Percentiles rank a stretch among this genome's conserved stretches.
Evolutionary conservation across 2,113 vertebrate species (phyloP).

Genomic region (Solea solea): DNA sequence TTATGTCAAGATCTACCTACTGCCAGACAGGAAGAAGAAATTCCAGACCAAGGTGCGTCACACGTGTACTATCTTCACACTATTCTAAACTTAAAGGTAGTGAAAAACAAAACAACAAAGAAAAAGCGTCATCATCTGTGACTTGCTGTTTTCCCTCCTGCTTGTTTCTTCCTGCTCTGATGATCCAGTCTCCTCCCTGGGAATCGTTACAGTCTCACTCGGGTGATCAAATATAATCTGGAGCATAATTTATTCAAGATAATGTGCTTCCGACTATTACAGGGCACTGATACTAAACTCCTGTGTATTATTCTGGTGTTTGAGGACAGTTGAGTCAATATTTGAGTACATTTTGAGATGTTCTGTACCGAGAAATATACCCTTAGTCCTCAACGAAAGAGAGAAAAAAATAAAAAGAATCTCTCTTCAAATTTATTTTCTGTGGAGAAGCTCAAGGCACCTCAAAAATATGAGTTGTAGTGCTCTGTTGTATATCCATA

Average conservation of each 20-base stretch:
- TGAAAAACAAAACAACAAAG: too few relatives aligned
- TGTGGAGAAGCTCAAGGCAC: slow-evolving; percentile 10
- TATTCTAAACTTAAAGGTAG: too few relatives aligned
- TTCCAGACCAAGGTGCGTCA: slow-evolving; percentile 88
- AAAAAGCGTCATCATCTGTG: background rate
- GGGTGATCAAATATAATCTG: slow-evolving; percentile 61
- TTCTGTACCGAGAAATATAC: slow-evolving; percentile 42
- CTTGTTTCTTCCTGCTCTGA: slow-evolving; percentile 9
- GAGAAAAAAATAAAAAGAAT: slow-evolving; percentile 18
- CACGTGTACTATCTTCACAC: background rate
- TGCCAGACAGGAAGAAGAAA: slow-evolving; percentile 95
- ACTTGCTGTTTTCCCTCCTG: background rate
- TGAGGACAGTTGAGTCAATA: slow-evolving; percentile 52
- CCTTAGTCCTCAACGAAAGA: slow-evolving; percentile 4
- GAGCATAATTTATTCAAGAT: slow-evolving; percentile 53
- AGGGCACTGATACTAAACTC: slow-evolving; percentile 6
- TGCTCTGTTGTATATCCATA: slow-evolving; percentile 11
- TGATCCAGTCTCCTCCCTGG: slow-evolving; percentile 14
- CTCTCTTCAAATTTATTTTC: slow-evolving; percentile 39
- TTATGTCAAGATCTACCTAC: slow-evolving; percentile 95
- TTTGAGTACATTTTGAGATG: slow-evolving; percentile 41
- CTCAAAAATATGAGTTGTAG: slow-evolving; percentile 29
- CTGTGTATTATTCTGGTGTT: slow-evolving; percentile 41
- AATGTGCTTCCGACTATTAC: slow-evolving; percentile 28
- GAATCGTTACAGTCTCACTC: slow-evolving; percentile 40